phyloP scores from a whole-genome alignment of 2,797 vertebrate genomes.

The Melanogrammus aeglefinus region DNA sequence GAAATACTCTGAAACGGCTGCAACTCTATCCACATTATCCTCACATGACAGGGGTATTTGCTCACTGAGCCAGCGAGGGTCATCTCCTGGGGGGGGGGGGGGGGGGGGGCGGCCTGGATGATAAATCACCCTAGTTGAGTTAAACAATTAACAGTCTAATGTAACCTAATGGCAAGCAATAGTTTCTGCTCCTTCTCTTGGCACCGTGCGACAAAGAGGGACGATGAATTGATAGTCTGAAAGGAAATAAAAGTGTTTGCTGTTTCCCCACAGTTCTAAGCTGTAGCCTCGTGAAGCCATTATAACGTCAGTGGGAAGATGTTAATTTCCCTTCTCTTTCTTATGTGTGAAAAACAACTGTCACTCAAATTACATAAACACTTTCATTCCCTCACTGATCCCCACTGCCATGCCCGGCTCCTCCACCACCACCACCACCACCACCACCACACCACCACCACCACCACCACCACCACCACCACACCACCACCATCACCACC shows the following conservation, averaged over 20 bases:
- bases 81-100: constrained; percentile 18
- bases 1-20: neutral
- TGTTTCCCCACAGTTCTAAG: neutral
- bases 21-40: constrained; percentile 29
- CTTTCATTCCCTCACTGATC: neutral
- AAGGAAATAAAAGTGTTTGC: constrained; percentile 21
- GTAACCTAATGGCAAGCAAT: constrained; percentile 53
- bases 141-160: constrained; percentile 68
- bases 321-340: neutral
- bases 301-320: neutral
- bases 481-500: neutral
- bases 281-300: neutral
- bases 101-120: constrained; percentile 57
- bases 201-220: constrained; percentile 38
- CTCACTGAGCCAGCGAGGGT: constrained; percentile 32
- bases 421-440: neutral
- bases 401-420: neutral
- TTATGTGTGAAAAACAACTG: neutral
- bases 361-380: neutral
- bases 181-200: constrained; percentile 40
- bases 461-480: neutral
- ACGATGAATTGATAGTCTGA: constrained; percentile 47
- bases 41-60: constrained; percentile 52
- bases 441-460: too few species aligned
- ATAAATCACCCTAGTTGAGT: constrained; percentile 66